Conservation (phyloP, 2,888 invertebrate genomes). For the Xestia rhomboidea region DNA sequence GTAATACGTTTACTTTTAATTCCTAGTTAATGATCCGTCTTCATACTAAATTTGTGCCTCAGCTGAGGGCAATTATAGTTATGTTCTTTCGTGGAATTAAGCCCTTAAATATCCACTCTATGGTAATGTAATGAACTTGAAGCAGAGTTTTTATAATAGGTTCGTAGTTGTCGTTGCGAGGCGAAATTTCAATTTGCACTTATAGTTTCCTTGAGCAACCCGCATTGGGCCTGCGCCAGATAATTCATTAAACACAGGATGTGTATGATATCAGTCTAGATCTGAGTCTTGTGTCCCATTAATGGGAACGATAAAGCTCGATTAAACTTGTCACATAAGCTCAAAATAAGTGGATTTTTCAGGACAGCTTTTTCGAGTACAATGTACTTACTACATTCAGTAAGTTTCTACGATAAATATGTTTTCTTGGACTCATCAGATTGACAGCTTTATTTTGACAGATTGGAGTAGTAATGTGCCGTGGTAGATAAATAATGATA, state of each 20-base stretch:
- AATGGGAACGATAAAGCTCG: not conserved
- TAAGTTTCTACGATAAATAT: not conserved
- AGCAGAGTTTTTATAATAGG: not conserved
- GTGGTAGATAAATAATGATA: not conserved
- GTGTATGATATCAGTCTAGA: too few species aligned
- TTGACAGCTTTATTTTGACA: too few species aligned
- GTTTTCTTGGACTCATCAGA: not conserved
- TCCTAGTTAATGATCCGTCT: not conserved
- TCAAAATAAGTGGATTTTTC: not conserved
- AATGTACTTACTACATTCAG: not conserved
- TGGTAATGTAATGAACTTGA: not conserved
- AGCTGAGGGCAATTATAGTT: not conserved
- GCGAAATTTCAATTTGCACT: not conserved
- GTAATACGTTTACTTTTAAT: conserved; percentile 9
- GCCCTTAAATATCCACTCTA: not conserved
- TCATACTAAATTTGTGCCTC: not conserved
- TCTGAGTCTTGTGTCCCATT: not conserved
- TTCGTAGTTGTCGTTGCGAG: not conserved
- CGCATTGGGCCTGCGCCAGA: not conserved
- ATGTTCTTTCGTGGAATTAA: not conserved
- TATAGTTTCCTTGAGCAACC: not conserved
- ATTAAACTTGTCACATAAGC: not conserved
- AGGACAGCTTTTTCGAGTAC: too few species aligned
- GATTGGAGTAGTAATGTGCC: not conserved
- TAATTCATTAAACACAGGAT: not conserved